phyloP scores from a whole-genome alignment of 2,797 vertebrate species.

The Pipistrellus pipistrellus region DNA sequence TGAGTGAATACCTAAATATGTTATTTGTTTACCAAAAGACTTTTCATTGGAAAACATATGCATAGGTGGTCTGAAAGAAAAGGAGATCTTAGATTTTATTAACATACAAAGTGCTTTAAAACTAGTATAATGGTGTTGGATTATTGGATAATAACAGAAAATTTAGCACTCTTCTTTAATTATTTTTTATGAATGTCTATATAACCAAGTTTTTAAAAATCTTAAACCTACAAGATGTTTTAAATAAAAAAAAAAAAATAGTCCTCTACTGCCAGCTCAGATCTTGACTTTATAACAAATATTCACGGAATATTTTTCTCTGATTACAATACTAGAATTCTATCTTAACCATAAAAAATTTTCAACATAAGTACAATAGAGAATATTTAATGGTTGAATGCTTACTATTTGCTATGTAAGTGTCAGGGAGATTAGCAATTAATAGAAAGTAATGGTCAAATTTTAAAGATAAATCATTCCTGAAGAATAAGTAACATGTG shows the following conservation, averaged over 20 bases:
- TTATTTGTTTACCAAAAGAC: not conserved
- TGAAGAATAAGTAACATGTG: constrained; percentile 2
- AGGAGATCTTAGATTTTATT: not conserved
- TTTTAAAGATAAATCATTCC: constrained; percentile 33
- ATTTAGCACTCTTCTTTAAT: not conserved
- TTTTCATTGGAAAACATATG: not conserved
- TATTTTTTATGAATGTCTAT: not conserved
- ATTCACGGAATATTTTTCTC: not conserved
- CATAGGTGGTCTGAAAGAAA: not conserved
- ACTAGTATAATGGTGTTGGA: not conserved
- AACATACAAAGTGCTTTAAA: constrained; percentile 33
- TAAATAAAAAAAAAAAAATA: constrained; percentile 15
- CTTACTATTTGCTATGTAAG: not conserved
- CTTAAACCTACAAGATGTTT: not conserved
- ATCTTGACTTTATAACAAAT: not conserved
- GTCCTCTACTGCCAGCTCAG: not conserved
- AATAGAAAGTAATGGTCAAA: constrained; percentile 14
- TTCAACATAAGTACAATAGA: not conserved
- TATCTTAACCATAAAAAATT: not conserved
- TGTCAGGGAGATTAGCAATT: not conserved
- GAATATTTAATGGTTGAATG: not conserved
- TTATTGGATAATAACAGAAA: not conserved
- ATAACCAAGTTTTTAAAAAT: not conserved
- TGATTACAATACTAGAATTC: not conserved
- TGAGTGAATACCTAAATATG: not conserved